Evolutionary conservation across 2,888 invertebrate species (phyloP).

Genomic region (Drosophila tanythrix): DNA sequence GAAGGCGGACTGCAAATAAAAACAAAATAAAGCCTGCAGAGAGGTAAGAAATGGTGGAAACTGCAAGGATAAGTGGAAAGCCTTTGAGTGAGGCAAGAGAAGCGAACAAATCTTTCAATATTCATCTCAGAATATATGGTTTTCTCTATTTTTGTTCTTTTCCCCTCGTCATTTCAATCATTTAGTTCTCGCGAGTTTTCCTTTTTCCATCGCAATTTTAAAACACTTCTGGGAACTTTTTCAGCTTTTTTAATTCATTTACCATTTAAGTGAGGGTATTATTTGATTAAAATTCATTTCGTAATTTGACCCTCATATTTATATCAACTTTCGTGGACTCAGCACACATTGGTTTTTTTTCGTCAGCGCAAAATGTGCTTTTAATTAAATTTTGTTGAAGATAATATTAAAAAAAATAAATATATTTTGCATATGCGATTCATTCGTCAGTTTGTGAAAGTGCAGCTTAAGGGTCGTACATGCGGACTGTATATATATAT

Average conservation of each 20-base stretch:
- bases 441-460: slow-evolving; percentile 28
- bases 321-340: slow-evolving; percentile 29
- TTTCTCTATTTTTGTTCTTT: background rate
- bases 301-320: slow-evolving; percentile 54
- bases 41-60: background rate
- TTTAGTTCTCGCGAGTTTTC: background rate
- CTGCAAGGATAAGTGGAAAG: background rate
- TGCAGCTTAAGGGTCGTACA: slow-evolving; percentile 12
- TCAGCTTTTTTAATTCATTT: slow-evolving; percentile 26
- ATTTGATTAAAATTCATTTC: slow-evolving; percentile 44
- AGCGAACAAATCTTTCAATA: background rate
- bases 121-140: background rate
- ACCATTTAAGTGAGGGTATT: slow-evolving; percentile 26
- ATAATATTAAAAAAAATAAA: slow-evolving; percentile 19
- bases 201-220: background rate
- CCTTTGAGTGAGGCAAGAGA: background rate
- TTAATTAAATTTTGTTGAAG: slow-evolving; percentile 58
- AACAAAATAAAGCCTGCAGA: background rate
- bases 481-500: slow-evolving; percentile 1
- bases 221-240: background rate
- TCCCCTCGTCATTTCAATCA: background rate
- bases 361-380: slow-evolving; percentile 40
- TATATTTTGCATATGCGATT: slow-evolving; percentile 10
- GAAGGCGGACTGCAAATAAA: too few species aligned
- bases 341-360: slow-evolving; percentile 15